Base-by-base conservation (phyloP, 1,140 invertebrate genomes). In the Papilio helenus region DNA sequence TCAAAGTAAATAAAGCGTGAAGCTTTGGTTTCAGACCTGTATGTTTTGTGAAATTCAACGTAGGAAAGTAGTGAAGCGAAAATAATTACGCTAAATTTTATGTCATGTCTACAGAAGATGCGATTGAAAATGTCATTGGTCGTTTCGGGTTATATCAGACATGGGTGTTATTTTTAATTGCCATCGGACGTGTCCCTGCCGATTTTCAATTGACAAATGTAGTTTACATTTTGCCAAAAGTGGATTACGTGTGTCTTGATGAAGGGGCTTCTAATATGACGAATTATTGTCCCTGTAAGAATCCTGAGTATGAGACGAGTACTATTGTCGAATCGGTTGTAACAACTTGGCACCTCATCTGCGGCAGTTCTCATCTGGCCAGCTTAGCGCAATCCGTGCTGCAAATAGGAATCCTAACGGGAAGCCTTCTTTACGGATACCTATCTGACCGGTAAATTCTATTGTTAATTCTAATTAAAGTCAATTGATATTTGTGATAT, bases 141-240 rank as follows among this genome's bases (percentile, higher is more conserved):
- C 80, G 86, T 8, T 90, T 92, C 80, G 92, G 91, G 9, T 86
- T 81, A 81, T 93, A 92, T 65, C 92, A 93, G 80, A 82, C 84
- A 49, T 92, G 90, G 81, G 96, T 97, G 44, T 96, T 96, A 8
- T 84, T 97, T 12, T 89, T 97, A 12, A 89, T 97, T 58, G 81
- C 83, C 14, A 34, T 97, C 0, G 94, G 96, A 1, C 96, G 96
- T 76, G 95, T 96, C 81, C 96, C 97, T 0, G 96, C 96, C 1
- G 96, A 96, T 42, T 97, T 96, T 95, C 96, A 97, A 86, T 95
- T 97, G 80, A 88, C 96, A 14, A 96, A 96, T 8, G 96, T 97
- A 5, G 94, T 96, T 10, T 97, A 97, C 86, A 90, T 97, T 58
- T 95, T 96, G 51, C 96, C 96, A 3, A 94, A 94, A 16, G 95